Conservation (phyloP, 1,140 invertebrate genomes). For the Macrobrachium rosenbergii region DNA sequence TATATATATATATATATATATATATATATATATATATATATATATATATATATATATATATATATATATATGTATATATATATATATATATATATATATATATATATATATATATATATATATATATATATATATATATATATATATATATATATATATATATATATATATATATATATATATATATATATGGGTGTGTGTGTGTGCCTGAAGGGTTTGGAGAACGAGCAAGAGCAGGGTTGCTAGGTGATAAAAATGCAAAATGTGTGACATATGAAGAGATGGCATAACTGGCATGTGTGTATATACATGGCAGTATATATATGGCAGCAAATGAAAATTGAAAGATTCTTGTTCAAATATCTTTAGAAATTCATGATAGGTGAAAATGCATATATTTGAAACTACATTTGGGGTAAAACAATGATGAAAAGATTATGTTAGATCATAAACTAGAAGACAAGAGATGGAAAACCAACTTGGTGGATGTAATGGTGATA, state of each 20-base stretch:
- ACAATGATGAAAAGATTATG: too few relatives aligned
- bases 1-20: conserved; percentile 22
- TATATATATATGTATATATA: conserved; percentile 1
- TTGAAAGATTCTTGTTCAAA: too few relatives aligned
- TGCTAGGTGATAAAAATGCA: too few relatives aligned
- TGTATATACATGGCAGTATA: background rate
- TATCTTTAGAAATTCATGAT: too few relatives aligned
- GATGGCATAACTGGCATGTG: background rate
- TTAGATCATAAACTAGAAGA: too few relatives aligned
- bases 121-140: conserved; percentile 11
- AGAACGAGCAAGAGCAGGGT: too few relatives aligned
- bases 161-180: background rate
- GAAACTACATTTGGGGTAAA: too few relatives aligned
- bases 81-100: conserved; percentile 22
- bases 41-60: conserved; percentile 3
- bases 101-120: conserved; percentile 22
- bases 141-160: background rate
- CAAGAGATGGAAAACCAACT: too few relatives aligned
- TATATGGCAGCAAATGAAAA: background rate
- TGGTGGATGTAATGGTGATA: too few relatives aligned
- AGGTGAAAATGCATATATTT: too few relatives aligned
- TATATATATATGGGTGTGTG: background rate
- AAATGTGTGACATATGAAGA: too few relatives aligned
- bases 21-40: conserved; percentile 10
- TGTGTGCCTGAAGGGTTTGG: background rate